Evolutionary conservation across 2,113 vertebrate genomes (phyloP), one percentile per base, ranked within the genome.

Genomic region (Chloropsis cyanopogon): DNA sequence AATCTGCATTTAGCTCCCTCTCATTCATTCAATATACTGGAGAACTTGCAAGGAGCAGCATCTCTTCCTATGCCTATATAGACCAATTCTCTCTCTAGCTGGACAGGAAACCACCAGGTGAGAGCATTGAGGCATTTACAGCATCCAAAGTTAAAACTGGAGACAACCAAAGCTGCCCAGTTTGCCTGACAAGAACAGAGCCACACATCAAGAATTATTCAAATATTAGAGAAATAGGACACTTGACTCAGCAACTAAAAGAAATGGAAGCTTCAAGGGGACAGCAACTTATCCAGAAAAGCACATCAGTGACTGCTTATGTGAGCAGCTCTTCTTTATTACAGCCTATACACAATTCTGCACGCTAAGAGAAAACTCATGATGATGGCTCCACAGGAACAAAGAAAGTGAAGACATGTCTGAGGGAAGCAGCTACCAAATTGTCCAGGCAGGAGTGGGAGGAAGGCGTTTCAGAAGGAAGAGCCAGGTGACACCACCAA

Each of bases 161-260:
- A 77, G 54, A 72, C 41, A 69, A 41, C 31, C 50, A 87, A 91
- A 82, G 33, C 54, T 82, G 87, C 71, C 46, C 52, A 81, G 25
- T 85, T 82, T 71, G 25, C 31, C 50, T 56, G 65, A 88, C 59
- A 87, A 87, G 72, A 92, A 41, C n/a, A 90, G 47, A 89, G 61
- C 14, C 31, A 50, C 24, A 82, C 18, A 81, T 73, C 31, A 79
- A 72, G 66, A 89, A 87, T 54, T 37, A 90, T 37, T 86, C 61
- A 86, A 84, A 24, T 90, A 85, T 78, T 42, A 61, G 35, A 93
- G 66, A 25, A 77, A 82, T 2, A 77, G 37, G 46, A 65, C 54
- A 41, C 82, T 79, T 82, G 50, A 84, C 16, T 90, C 8, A 0
- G 2, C 66, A 69, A 66, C 35, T 91, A 85, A 66, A 92, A 73